Percentiles rank a stretch among this genome's conserved stretches.
phyloP scores from a whole-genome alignment of 2,113 vertebrate species.

The Dinomys branickii region DNA sequence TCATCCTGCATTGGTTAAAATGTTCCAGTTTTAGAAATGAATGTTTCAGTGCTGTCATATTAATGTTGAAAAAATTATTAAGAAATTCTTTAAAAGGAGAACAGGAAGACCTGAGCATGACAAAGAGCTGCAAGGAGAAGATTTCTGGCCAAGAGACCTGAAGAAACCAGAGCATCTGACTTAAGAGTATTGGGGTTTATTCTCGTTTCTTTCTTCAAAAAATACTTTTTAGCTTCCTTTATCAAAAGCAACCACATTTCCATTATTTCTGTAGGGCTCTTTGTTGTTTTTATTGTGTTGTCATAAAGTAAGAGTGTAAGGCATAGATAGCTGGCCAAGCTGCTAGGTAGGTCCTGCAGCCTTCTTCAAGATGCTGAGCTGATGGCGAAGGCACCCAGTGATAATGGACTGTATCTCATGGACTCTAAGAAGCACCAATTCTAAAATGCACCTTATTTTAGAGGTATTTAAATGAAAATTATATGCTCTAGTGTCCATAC shows the following conservation, averaged over 20 bases:
- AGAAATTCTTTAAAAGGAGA: constrained; percentile 35
- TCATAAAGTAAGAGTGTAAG: neutral
- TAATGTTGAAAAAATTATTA: constrained; percentile 50
- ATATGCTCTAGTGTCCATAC: neutral
- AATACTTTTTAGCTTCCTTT: neutral
- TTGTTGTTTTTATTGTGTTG: neutral
- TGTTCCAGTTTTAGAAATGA: constrained; percentile 45
- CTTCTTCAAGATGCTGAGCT: neutral
- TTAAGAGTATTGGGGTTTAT: neutral
- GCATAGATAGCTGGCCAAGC: neutral
- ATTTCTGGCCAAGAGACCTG: neutral
- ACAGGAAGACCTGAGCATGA: neutral
- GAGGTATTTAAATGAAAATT: constrained; percentile 17
- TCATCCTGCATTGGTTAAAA: neutral
- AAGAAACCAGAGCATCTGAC: neutral
- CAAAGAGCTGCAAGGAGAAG: neutral
- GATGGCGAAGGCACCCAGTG: neutral
- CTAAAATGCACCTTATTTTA: neutral
- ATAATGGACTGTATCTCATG: accelerated
- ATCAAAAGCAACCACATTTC: neutral
- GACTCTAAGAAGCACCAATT: neutral
- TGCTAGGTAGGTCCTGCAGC: neutral
- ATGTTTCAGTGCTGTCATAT: neutral
- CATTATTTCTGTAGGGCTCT: neutral
- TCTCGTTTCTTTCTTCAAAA: neutral